phyloP scores from a whole-genome alignment of 2,888 invertebrate genomes.

The Leptura quadrifasciata region DNA sequence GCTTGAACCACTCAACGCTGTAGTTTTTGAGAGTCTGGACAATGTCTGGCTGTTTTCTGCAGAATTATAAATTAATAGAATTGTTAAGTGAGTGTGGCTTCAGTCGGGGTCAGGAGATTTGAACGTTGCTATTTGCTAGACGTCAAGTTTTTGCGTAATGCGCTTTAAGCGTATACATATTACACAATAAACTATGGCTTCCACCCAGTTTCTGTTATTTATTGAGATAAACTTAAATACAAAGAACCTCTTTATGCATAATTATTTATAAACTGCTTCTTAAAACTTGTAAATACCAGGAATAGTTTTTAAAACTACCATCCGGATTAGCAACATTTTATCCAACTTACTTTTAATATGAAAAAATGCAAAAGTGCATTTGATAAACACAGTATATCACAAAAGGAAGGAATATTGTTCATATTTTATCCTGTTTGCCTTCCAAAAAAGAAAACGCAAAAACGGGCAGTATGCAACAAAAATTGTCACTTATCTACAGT shows the following conservation, averaged over 20 bases:
- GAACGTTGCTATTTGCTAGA: slow-evolving; percentile 28
- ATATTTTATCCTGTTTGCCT: too few relatives aligned
- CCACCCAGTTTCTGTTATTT: background rate
- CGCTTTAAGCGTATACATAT: slow-evolving; percentile 39
- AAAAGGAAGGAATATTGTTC: too few relatives aligned
- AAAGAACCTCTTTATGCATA: background rate
- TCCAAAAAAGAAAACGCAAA: too few relatives aligned
- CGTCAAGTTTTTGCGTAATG: slow-evolving; percentile 26
- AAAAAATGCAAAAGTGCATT: too few relatives aligned
- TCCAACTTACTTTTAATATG: too few relatives aligned
- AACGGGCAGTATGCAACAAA: too few relatives aligned
- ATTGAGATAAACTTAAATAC: background rate
- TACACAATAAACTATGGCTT: slow-evolving; percentile 36
- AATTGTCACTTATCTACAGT: too few relatives aligned
- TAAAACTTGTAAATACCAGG: too few relatives aligned
- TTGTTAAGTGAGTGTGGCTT: slow-evolving; percentile 34
- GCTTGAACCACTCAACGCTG: slow-evolving; percentile 11
- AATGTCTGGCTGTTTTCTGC: slow-evolving; percentile 26
- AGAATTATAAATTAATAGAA: slow-evolving; percentile 43
- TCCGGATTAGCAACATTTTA: too few relatives aligned
- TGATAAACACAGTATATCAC: too few relatives aligned
- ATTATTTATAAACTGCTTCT: background rate
- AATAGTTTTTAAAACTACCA: too few relatives aligned
- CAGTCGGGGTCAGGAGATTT: slow-evolving; percentile 19
- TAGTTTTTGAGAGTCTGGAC: slow-evolving; percentile 35